Conservation (phyloP, 2,113 vertebrate species). For the Mesitornis unicolor region DNA sequence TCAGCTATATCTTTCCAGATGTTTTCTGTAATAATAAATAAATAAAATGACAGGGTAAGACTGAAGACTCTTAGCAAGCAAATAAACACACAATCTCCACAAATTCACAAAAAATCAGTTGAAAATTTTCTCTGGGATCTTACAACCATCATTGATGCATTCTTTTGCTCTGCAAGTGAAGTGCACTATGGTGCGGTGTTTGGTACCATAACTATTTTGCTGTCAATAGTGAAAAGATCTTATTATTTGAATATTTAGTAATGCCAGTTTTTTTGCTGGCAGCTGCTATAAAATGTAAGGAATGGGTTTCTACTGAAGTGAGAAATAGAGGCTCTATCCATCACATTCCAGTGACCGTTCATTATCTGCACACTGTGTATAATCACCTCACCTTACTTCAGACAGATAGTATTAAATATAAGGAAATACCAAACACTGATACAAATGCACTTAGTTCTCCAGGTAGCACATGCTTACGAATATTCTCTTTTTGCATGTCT, state of each 20-base stretch:
- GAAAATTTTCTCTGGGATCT: background rate
- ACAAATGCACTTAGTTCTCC: background rate
- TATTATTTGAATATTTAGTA: background rate
- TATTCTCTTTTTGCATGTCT: constrained; percentile 66
- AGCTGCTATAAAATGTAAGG: background rate
- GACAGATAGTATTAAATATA: background rate
- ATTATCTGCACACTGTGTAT: background rate
- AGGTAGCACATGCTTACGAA: background rate
- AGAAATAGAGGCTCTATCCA: background rate
- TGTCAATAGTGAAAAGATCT: background rate
- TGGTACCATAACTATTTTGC: background rate
- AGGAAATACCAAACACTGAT: background rate
- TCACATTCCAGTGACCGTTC: background rate
- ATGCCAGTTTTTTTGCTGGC: background rate
- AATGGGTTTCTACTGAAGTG: background rate
- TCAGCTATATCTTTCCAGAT: background rate
- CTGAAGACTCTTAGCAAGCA: background rate
- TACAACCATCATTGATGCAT: background rate
- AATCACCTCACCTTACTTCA: background rate
- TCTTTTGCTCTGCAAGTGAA: background rate
- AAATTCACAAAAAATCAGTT: background rate
- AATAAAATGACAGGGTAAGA: background rate
- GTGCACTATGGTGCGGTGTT: background rate
- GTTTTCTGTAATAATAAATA: constrained; percentile 6
- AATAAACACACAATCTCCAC: background rate